phyloP scores from a whole-genome alignment of 2,113 vertebrate genomes.

The Scytalopus superciliaris region DNA sequence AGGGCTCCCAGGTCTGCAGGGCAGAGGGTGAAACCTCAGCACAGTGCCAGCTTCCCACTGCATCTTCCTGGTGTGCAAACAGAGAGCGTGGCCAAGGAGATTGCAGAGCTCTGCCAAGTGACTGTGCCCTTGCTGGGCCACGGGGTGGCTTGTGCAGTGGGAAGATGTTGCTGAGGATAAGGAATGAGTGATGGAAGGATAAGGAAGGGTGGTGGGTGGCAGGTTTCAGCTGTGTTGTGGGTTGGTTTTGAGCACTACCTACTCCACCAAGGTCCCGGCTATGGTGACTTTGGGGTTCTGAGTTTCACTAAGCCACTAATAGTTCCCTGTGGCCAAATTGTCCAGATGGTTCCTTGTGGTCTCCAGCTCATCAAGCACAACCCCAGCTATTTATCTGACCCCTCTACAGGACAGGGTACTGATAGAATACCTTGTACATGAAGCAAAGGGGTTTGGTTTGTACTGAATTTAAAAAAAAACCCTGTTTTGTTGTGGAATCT shows the following conservation, averaged over 20 bases:
- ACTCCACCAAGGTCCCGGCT: not conserved
- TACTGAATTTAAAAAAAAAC: not conserved
- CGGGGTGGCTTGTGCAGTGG: not conserved
- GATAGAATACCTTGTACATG: fast-evolving
- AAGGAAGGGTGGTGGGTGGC: too few species aligned
- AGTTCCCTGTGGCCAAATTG: not conserved
- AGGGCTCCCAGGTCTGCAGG: conserved; percentile 53
- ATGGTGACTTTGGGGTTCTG: not conserved
- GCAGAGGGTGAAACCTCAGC: not conserved
- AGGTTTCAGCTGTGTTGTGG: not conserved
- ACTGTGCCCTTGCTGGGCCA: not conserved
- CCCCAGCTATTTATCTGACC: not conserved
- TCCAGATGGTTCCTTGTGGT: not conserved
- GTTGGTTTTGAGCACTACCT: not conserved
- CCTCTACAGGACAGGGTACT: not conserved
- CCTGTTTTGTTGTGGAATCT: not conserved
- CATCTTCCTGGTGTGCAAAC: not conserved
- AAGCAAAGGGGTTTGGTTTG: not conserved
- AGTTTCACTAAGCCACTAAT: not conserved
- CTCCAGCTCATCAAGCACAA: not conserved
- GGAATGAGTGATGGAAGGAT: not conserved
- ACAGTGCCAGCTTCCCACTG: not conserved
- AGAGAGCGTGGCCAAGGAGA: not conserved
- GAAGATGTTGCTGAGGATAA: not conserved
- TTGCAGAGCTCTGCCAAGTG: not conserved